Evolutionary conservation across 2,113 vertebrate genomes (phyloP).

Genomic region (Diphyllodes magnificus): DNA sequence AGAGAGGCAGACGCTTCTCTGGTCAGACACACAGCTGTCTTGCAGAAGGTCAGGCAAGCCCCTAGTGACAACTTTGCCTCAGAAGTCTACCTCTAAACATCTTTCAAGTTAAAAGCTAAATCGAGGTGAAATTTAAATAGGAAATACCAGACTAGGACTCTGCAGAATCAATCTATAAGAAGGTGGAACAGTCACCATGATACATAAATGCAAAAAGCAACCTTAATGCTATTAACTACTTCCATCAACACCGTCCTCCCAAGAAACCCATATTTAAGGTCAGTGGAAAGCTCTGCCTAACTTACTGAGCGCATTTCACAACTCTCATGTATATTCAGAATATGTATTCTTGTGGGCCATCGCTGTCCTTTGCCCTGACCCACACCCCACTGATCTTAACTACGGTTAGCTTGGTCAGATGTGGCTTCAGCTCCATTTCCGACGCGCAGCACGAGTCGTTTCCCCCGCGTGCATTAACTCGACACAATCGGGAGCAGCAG

Average conservation of each 20-base stretch:
- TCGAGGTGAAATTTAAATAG: not conserved
- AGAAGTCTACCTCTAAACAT: not conserved
- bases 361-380: not conserved
- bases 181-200: not conserved
- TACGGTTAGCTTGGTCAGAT: not conserved
- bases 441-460: accelerated
- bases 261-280: not conserved
- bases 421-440: not conserved
- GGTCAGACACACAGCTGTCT: not conserved
- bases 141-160: not conserved
- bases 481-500: accelerated
- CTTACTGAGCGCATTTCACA: not conserved
- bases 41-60: not conserved
- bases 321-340: accelerated
- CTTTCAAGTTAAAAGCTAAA: not conserved
- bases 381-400: not conserved
- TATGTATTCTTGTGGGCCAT: not conserved
- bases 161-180: not conserved
- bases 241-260: not conserved
- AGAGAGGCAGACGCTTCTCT: not conserved
- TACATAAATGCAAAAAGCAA: not conserved
- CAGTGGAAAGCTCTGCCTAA: not conserved
- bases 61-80: not conserved
- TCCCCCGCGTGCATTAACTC: accelerated
- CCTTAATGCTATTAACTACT: not conserved